Evolutionary conservation across 2,888 invertebrate genomes (phyloP), one percentile per base, ranked within the genome.

Genomic region (Epistrophella euchroma): DNA sequence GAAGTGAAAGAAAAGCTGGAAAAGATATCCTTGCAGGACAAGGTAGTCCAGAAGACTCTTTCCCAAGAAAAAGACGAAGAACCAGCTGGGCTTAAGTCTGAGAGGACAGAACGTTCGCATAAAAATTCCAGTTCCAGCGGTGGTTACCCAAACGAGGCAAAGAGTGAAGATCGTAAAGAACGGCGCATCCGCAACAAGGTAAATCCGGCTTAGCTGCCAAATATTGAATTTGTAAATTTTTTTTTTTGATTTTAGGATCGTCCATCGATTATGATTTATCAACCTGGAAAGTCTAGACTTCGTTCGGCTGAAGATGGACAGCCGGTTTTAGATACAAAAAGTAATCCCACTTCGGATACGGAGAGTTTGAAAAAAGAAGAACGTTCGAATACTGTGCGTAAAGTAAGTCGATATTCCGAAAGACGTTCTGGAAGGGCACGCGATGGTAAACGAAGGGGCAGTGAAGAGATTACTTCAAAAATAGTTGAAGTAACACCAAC

Each of bases 231-330:
- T 37, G 4, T 10, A 10, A 28, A 62, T 47, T n/a, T 3, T 2
- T 32, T 50, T 82, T 40, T 70, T 73, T 43, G 25, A 76, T 73
- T 88, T 90, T 89, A 96, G 96, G 97, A 98, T 93, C 96, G 98
- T 52, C 98, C 98, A 28, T 96, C 97, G 55, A 95, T 97, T 91
- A 96, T 96, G 83, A 96, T 98, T 88, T 98, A 98, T 92, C 95
- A 97, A 88, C 98, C 98, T 0, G 97, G 97, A 25, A 97, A 92
- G 86, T 89, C 90, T 2, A 89, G 92, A 40, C 55, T 89, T 1
- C 90, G 89, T 40, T 80, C 88, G 4, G 89, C 90, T 0, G 92
- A 91, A 52, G 91, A 91, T 11, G 72, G 73, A 1, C 86, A 74
- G 19, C 37, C 56, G 2, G 7, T 40, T 11, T 85, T 88, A 22